Conservation (phyloP, 2,888 invertebrate genomes). For the Erebia epiphron region DNA sequence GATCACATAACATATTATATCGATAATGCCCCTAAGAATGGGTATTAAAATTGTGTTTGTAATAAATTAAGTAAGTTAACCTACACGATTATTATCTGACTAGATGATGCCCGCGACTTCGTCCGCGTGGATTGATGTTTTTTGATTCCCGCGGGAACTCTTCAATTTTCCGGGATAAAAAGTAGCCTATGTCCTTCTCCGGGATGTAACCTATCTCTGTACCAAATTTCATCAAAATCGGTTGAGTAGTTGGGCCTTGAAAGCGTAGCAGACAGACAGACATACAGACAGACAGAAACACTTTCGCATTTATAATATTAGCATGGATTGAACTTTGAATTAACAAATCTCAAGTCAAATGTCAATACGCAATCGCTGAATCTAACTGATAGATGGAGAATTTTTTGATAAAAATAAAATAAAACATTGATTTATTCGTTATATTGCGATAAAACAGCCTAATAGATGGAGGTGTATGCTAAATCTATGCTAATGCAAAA, state of each 20-base stretch:
- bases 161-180: too few species aligned
- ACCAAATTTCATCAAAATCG: too few species aligned
- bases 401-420: background rate
- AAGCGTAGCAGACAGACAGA: too few species aligned
- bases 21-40: constrained; percentile 11
- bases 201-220: too few species aligned
- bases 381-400: background rate
- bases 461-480: constrained; percentile 9
- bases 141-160: too few species aligned
- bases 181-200: too few species aligned
- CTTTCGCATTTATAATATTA: too few species aligned
- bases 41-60: constrained; percentile 19
- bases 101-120: too few species aligned
- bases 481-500: constrained; percentile 12
- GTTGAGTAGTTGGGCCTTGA: too few species aligned
- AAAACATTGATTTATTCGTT: constrained; percentile 9
- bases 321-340: constrained; percentile 16
- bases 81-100: constrained; percentile 16
- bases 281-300: too few species aligned
- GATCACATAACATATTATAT: constrained; percentile 36
- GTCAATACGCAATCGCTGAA: constrained; percentile 3
- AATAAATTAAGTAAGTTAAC: constrained; percentile 26
- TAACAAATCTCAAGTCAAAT: constrained; percentile 22
- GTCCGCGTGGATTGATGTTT: too few species aligned
- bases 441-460: background rate